Base-by-base conservation (phyloP, 1,140 invertebrate genomes). In the Brachionus asplanchnoidis region DNA sequence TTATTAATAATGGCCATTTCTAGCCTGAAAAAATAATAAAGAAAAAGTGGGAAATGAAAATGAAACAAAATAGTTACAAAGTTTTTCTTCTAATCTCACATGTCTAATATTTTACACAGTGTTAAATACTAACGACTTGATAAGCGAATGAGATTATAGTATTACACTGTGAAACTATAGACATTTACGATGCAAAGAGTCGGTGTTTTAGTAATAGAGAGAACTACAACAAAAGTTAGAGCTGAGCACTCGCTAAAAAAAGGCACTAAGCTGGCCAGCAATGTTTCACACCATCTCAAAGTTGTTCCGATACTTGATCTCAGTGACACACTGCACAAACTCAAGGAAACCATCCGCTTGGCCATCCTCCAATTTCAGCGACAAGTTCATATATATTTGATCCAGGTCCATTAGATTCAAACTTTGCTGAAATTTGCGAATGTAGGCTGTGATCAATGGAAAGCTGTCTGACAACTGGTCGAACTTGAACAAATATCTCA, bases 351-450 rank as follows among this genome's bases (percentile, higher is more conserved):
- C 8, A n/a, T n/a, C 9, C 7, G 68, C 68, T n/a, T 73, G 3
- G 36, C 1, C 32, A 4, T 17, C 5, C 9, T 73, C 68, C 2
- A 73, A 44, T 11, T 73, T 42, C 1, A 20, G 6, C 12, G 32
- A 20, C 8, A 73, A 42, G 17, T 73, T 40, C n/a, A 40, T 20
- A 11, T 77, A 44, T 26, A 77, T 26, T 26, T 50, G 42, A 11
- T 77, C 42, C n/a, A 77, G 42, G 26, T 77, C 73, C 20, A 77
- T 77, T 53, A 77, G 14, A 50, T 77, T 77, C 11, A 77, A 46
- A 28, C 42, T 77, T 26, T 77, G 42, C 26, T 77, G 73, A 28
- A 77, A 77, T 50, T 53, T 77, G 8, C 26, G n/a, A 3, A 77
- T 12, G n/a, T 77, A 77, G 7, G 20, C 42, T 26, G 73, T 50